Evolutionary conservation across 2,888 invertebrate genomes (phyloP).

Genomic region (Torymus tubicola): DNA sequence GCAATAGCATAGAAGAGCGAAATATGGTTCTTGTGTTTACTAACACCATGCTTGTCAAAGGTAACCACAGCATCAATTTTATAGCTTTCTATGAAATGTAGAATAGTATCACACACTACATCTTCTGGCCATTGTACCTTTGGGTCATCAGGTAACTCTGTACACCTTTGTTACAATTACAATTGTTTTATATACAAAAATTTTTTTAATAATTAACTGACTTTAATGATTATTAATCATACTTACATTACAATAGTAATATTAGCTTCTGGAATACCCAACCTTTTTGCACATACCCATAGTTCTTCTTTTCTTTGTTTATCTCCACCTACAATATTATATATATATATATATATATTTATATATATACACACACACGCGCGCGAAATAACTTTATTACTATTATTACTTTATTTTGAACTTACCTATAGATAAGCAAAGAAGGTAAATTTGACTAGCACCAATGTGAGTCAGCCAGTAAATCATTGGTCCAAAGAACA

Average conservation of each 20-base stretch:
- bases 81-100: constrained; percentile 84
- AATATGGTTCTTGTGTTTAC: constrained; percentile 94
- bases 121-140: constrained; percentile 86
- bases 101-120: constrained; percentile 81
- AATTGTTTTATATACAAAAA: too few species aligned
- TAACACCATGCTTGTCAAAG: constrained; percentile 96
- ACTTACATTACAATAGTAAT: constrained; percentile 81
- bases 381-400: too few species aligned
- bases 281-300: constrained; percentile 85
- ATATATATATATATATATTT: background rate
- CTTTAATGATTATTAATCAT: background rate
- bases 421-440: constrained; percentile 91
- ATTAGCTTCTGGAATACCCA: constrained; percentile 88
- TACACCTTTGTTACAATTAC: constrained; percentile 77
- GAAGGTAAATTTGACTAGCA: constrained; percentile 84
- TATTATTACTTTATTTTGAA: too few species aligned
- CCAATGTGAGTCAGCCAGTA: constrained; percentile 82
- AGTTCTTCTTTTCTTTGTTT: constrained; percentile 85
- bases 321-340: constrained; percentile 68
- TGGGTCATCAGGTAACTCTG: constrained; percentile 87
- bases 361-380: too few species aligned
- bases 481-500: constrained; percentile 98
- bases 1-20: constrained; percentile 90
- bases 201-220: too few species aligned
- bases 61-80: constrained; percentile 92